Evolutionary conservation across 2,113 vertebrate genomes (phyloP), one percentile per base, ranked within the genome.

Genomic region (Oncorhynchus masou): DNA sequence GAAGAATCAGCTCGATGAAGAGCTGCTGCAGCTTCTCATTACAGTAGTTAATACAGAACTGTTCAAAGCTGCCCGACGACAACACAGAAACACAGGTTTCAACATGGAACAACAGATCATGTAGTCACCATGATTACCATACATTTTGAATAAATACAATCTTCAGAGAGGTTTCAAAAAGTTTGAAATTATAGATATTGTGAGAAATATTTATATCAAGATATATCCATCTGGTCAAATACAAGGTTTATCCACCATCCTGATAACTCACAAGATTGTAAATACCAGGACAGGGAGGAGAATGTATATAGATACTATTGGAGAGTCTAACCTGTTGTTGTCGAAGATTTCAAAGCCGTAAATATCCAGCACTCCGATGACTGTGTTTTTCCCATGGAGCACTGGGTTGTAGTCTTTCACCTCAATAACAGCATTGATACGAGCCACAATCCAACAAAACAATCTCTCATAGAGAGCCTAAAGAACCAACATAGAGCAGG

Each of bases 291-390:
- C 49, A 51, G 49, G 49, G 12, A 54, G 51, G 60, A 6, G 29
- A 5, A 45, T 19, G 68, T 2, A 7, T 2, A 24, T 1, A 59
- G 0, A 16, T 1, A 12, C 16, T 19, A 19, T 19, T 54, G 13
- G 25, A 5, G 8, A 20, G 45, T n/a, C 82, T 48, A 1, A 98
- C 97, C 97, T 98, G 91, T 99, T 99, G 88, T 94, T 95, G 73
- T 97, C 94, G 9, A 99, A 96, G 86, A 99, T 96, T 91, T 99
- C 97, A 0, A 99, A 99, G 83, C 97, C 97, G 0, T 99, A 99
- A 87, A 99, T 99, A 74, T 99, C 97, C 79, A 98, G 90, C 74
- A 99, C 97, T 0, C 96, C 97, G 0, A 99, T 99, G 59, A 98
- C 97, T 0, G 97, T 99, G 89, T 96, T 96, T 88, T 98, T 98